Percentiles rank a stretch among this genome's conserved stretches.
phyloP scores from a whole-genome alignment of 2,888 invertebrate genomes.

The Sycophila texana region DNA sequence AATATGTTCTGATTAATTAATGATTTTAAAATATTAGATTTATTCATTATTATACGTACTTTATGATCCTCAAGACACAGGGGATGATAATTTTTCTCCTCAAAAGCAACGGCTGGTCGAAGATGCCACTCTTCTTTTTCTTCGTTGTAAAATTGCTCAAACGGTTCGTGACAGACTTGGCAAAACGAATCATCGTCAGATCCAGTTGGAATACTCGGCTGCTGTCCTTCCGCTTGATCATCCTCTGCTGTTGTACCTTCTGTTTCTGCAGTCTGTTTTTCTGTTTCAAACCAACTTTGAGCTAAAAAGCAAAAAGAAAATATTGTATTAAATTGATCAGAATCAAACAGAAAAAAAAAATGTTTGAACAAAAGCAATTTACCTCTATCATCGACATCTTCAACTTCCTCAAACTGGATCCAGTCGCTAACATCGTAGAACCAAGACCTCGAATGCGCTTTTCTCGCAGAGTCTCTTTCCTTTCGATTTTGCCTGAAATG shows the following conservation, averaged over 20 bases:
- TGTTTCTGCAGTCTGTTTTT: conserved; percentile 78
- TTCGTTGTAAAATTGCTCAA: conserved; percentile 54
- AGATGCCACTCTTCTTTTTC: conserved; percentile 95
- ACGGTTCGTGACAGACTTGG: conserved; percentile 53
- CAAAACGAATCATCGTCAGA: conserved; percentile 39
- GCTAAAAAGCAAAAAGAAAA: conserved; percentile 76
- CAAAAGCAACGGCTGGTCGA: conserved; percentile 86
- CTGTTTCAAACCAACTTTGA: conserved; percentile 91
- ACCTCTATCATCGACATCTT: conserved; percentile 93
- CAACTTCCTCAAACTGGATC: conserved; percentile 95
- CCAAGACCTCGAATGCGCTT: conserved; percentile 91
- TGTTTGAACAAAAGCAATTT: conserved; percentile 50
- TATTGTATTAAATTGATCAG: not conserved
- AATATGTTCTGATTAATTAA: conserved; percentile 25
- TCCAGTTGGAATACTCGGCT: conserved; percentile 50
- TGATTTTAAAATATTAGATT: not conserved
- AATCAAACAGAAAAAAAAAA: conserved; percentile 4
- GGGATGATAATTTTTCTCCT: conserved; percentile 90
- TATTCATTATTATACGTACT: conserved; percentile 74
- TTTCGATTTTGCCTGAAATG: conserved; percentile 96
- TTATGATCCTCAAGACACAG: conserved; percentile 92
- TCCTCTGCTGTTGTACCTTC: conserved; percentile 79
- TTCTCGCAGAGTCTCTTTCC: conserved; percentile 89
- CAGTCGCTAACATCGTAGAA: conserved; percentile 93
- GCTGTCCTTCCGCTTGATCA: conserved; percentile 78